A percentile compares a stretch with the other conserved stretches of the same genome.
These are phyloP conservation scores for Agrypnus murinus DNA, from an alignment of 2,888 invertebrate genomes.

Conservation along the genomic window DNA sequence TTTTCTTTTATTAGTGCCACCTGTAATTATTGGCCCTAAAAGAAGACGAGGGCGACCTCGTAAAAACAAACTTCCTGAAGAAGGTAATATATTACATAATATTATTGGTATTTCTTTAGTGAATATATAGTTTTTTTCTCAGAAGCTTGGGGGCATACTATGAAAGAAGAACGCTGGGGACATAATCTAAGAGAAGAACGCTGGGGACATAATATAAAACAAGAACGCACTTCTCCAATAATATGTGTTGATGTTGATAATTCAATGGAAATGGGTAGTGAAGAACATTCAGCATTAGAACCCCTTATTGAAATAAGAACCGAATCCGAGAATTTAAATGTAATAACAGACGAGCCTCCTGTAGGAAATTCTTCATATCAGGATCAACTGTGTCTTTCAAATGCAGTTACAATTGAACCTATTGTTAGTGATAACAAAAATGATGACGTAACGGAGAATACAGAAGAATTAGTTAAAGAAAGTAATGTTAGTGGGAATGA, in stretches of 20 bases:
- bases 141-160: neutral
- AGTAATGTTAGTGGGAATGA: neutral
- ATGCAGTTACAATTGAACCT: neutral
- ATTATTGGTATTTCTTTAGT: too few relatives aligned
- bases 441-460: neutral
- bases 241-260: conserved; percentile 57
- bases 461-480: neutral
- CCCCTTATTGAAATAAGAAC: conserved; percentile 58
- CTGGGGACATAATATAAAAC: conserved; percentile 27
- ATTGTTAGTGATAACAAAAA: neutral
- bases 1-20: conserved; percentile 22
- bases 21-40: conserved; percentile 49
- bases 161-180: neutral
- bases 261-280: conserved; percentile 17
- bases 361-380: neutral
- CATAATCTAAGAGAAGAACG: too few relatives aligned
- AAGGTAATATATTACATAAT: conserved; percentile 5
- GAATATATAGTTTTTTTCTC: neutral
- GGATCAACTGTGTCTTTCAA: neutral
- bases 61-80: conserved; percentile 48
- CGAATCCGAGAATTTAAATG: conserved; percentile 8
- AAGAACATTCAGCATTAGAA: conserved; percentile 50
- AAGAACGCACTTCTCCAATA: conserved; percentile 66
- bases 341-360: neutral
- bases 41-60: conserved; percentile 57